phyloP scores from a whole-genome alignment of 2,797 vertebrate species.

The Spea hammondii region DNA sequence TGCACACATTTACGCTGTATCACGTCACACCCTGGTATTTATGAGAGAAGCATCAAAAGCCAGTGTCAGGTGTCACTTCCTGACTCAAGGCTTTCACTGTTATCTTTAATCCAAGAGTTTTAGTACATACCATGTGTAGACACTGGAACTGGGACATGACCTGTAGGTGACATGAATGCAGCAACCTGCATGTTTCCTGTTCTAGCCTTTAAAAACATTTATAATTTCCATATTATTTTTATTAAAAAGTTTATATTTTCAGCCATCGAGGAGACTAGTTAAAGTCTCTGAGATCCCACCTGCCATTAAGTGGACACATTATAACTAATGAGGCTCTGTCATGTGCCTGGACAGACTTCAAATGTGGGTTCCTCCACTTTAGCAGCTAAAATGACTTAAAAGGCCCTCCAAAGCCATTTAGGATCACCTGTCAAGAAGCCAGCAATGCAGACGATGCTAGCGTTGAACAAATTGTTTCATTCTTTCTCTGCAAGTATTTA shows the following conservation, averaged over 20 bases:
- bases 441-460: conserved; percentile 36
- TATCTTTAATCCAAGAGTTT: too few species aligned
- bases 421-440: conserved; percentile 44
- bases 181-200: background rate
- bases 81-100: too few species aligned
- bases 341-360: conserved; percentile 26
- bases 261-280: background rate
- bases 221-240: background rate
- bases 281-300: conserved; percentile 24
- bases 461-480: conserved; percentile 37
- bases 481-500: conserved; percentile 43
- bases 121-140: too few species aligned
- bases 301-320: conserved; percentile 39
- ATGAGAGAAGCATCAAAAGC: too few species aligned
- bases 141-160: background rate
- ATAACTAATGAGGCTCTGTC: conserved; percentile 33
- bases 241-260: background rate
- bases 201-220: background rate
- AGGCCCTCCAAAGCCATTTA: conserved; percentile 37
- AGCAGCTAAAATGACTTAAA: conserved; percentile 39
- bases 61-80: too few species aligned
- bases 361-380: conserved; percentile 34
- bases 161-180: background rate
- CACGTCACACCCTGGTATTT: too few species aligned
- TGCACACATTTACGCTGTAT: too few species aligned